Conservation (phyloP, 92 coral and sea anemone species). For the Anthopleura xanthogrammica region DNA sequence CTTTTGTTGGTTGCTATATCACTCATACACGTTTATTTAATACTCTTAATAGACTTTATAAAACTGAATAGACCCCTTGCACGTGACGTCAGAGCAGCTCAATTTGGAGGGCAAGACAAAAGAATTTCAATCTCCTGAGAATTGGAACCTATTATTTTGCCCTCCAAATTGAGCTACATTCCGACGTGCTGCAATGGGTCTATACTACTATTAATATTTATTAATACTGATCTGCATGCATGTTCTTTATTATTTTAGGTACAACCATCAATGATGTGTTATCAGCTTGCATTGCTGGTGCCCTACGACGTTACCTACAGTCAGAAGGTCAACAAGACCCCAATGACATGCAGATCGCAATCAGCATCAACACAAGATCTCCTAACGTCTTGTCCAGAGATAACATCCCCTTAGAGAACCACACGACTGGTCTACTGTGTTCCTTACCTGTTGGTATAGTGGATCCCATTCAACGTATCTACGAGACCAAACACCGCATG, state of each 20-base stretch:
- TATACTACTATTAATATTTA: too few relatives aligned
- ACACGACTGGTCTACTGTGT: conserved; percentile 81
- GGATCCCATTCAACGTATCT: conserved; percentile 68
- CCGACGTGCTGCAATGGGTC: too few relatives aligned
- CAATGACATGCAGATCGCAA: conserved; percentile 88
- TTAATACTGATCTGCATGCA: neutral
- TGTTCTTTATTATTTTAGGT: conserved; percentile 39
- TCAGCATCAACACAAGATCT: conserved; percentile 86
- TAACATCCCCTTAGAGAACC: conserved; percentile 88
- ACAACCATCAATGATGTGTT: conserved; percentile 91
- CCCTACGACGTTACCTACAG: conserved; percentile 80
- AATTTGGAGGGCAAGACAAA: too few relatives aligned
- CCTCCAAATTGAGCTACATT: too few relatives aligned
- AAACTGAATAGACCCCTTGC: too few relatives aligned
- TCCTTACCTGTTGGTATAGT: conserved; percentile 79
- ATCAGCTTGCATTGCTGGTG: conserved; percentile 90
- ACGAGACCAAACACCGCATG: conserved; percentile 91
- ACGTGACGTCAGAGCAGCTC: too few relatives aligned
- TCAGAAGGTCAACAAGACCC: conserved; percentile 79
- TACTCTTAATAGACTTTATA: too few relatives aligned
- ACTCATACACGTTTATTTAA: too few relatives aligned
- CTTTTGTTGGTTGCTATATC: too few relatives aligned
- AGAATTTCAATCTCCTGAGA: too few relatives aligned
- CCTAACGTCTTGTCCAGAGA: conserved; percentile 65
- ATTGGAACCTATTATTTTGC: too few relatives aligned